phyloP scores from a whole-genome alignment of 2,797 vertebrate genomes.

The Steatocranus sp. region DNA sequence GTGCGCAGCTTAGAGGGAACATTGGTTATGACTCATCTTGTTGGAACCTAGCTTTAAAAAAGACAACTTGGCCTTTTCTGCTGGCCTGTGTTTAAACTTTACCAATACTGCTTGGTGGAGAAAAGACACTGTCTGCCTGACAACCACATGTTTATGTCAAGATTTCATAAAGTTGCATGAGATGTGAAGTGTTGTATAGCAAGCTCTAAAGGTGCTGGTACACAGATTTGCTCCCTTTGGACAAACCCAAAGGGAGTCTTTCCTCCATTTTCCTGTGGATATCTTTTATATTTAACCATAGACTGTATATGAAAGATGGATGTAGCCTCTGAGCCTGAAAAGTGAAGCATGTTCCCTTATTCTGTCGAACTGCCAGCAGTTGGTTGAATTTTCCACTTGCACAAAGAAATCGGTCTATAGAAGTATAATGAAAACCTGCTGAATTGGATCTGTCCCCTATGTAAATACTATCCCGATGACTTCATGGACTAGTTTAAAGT shows the following conservation, averaged over 20 bases:
- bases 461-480: not conserved
- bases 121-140: not conserved
- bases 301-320: not conserved
- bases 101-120: not conserved
- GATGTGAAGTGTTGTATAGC: not conserved
- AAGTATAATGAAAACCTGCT: not conserved
- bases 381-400: not conserved
- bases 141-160: not conserved
- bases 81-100: not conserved
- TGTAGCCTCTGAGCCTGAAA: not conserved
- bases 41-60: not conserved
- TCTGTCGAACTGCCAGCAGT: not conserved
- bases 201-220: not conserved
- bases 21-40: not conserved
- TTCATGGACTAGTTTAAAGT: not conserved
- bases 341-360: not conserved
- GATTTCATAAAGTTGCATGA: not conserved
- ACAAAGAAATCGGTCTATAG: not conserved
- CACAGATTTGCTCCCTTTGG: not conserved
- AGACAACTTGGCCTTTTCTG: not conserved
- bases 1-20: no score
- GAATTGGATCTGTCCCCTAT: not conserved
- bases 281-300: not conserved
- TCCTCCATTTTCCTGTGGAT: not conserved
- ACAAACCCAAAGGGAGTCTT: not conserved